Percentiles rank a stretch among this genome's conserved stretches.
Evolutionary conservation across 2,888 invertebrate genomes (phyloP).

Genomic region (Metellina segmentata): DNA sequence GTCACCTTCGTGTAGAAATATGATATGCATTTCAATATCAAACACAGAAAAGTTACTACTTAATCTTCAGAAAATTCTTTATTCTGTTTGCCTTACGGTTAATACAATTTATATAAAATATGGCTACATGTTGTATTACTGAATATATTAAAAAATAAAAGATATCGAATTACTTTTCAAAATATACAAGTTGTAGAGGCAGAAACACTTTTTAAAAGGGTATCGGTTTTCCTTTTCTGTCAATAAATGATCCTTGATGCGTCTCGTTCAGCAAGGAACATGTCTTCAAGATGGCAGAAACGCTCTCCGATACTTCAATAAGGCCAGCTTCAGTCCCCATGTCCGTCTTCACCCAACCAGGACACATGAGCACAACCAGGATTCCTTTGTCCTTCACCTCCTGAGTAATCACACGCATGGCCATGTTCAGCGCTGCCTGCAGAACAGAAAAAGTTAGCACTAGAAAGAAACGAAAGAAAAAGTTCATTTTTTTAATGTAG

Average conservation of each 20-base stretch:
- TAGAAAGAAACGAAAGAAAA: too few relatives aligned
- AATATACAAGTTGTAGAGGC: not conserved
- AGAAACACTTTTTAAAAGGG: not conserved
- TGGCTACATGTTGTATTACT: too few relatives aligned
- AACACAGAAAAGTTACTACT: too few relatives aligned
- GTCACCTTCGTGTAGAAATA: too few relatives aligned
- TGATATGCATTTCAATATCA: too few relatives aligned
- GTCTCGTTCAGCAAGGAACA: conserved; percentile 31
- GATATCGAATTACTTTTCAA: too few relatives aligned
- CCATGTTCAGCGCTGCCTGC: conserved; percentile 51
- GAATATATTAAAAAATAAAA: too few relatives aligned
- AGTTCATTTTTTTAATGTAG: too few relatives aligned
- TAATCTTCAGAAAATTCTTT: too few relatives aligned
- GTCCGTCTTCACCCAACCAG: conserved; percentile 70
- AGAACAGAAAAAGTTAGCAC: not conserved
- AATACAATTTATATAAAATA: too few relatives aligned
- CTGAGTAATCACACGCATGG: conserved; percentile 13
- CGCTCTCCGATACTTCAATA: conserved; percentile 27
- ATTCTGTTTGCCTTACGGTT: too few relatives aligned
- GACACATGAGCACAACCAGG: conserved; percentile 54
- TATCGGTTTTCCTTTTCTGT: conserved; percentile 20
- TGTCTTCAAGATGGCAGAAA: conserved; percentile 37
- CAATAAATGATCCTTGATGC: conserved; percentile 36
- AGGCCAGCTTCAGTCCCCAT: conserved; percentile 19
- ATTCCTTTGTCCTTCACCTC: conserved; percentile 20